Evolutionary conservation across 1,140 invertebrate genomes (phyloP).

Genomic region (Aphidius ervi): DNA sequence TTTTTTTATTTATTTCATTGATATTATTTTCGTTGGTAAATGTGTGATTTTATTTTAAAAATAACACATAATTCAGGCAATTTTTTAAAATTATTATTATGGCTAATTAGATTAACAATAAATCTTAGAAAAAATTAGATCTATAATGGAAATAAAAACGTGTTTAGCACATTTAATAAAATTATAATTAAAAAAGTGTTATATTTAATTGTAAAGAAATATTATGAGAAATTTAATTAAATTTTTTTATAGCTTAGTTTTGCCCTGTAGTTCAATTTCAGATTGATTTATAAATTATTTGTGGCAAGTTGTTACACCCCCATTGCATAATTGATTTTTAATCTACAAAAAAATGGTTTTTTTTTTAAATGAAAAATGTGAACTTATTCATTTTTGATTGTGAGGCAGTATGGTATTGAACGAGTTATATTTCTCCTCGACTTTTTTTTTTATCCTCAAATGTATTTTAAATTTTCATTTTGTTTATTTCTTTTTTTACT

Average conservation of each 20-base stretch:
- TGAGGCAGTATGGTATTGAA: constrained; percentile 11
- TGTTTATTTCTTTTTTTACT: neutral
- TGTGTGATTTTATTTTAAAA: no score
- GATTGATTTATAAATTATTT: neutral
- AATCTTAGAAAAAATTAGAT: constrained; percentile 3
- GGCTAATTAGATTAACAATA: constrained; percentile 1
- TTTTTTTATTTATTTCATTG: no score
- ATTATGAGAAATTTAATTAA: no score
- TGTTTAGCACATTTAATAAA: neutral
- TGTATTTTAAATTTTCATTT: neutral
- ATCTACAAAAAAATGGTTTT: neutral
- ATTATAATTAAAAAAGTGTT: neutral
- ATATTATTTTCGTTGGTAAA: no score
- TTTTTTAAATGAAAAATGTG: neutral
- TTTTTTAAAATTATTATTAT: neutral
- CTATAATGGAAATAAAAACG: neutral
- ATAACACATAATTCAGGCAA: no score
- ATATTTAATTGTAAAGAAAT: no score
- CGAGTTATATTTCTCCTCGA: neutral
- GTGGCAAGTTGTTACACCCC: neutral
- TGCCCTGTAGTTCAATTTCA: neutral
- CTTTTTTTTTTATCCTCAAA: neutral
- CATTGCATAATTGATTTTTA: neutral
- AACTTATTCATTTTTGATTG: neutral
- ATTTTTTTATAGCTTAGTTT: neutral